Conservation (phyloP, 2,113 vertebrate species). For the Ceuthmochares aereus region DNA sequence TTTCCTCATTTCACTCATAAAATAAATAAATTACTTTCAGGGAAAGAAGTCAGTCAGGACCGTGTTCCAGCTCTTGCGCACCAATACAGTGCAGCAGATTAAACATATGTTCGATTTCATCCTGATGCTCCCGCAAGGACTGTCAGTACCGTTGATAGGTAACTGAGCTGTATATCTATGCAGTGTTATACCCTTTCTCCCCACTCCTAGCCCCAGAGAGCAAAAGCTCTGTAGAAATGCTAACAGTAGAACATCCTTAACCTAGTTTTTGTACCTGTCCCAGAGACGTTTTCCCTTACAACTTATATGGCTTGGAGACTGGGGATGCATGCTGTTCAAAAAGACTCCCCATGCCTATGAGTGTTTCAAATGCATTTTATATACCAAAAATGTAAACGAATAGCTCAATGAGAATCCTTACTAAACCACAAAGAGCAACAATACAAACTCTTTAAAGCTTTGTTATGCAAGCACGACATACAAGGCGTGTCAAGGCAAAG, state of each 20-base stretch:
- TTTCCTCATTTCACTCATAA: not conserved
- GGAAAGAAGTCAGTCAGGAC: not conserved
- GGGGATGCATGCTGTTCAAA: not conserved
- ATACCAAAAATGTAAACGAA: constrained; percentile 21
- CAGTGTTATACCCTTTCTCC: not conserved
- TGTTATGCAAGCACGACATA: not conserved
- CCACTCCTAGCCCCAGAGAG: not conserved
- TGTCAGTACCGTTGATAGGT: not conserved
- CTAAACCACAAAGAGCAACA: not conserved
- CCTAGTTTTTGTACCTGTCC: not conserved
- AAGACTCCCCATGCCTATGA: not conserved
- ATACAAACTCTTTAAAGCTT: not conserved
- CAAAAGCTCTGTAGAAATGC: not conserved
- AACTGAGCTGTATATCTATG: not conserved
- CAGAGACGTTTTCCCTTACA: not conserved
- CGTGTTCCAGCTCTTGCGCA: not conserved
- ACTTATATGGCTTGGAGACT: not conserved
- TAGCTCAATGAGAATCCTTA: not conserved
- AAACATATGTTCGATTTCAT: not conserved
- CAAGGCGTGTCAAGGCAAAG: not conserved
- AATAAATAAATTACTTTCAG: not conserved
- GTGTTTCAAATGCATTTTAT: not conserved
- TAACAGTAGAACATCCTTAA: not conserved
- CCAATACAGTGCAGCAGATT: not conserved
- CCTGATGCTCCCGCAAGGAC: not conserved